Evolutionary conservation across 2,113 vertebrate genomes (phyloP), one percentile per base, ranked within the genome.

Genomic region (Callospermophilus lateralis): DNA sequence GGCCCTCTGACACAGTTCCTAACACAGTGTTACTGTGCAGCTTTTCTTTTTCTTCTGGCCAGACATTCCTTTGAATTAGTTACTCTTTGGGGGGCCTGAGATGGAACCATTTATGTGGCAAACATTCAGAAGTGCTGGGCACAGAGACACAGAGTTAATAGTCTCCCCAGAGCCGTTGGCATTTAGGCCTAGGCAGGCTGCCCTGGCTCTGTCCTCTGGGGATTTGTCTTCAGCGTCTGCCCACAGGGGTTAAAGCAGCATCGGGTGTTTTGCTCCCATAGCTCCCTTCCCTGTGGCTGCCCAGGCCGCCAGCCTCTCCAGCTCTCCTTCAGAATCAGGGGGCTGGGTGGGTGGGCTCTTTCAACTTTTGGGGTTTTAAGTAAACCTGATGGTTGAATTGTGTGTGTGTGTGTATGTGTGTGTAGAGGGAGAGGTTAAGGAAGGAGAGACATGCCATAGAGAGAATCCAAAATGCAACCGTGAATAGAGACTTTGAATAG

Each of bases 1-100:
- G 28, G 30, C 68, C 70, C 3, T 88, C 74, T 20, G 48, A 76
- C 94, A 37, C 93, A 73, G 84, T 95, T 96, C 45, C 95, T 20
- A 70, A 53, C 34, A 94, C 32, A 24, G 61, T 84, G 42, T 85
- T 92, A 61, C 34, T 39, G 11, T 61, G 37, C 42, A 70, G 51
- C 3, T 15, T 80, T 80, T 80, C 53, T 37, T 81, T 84, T 90
- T 58, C 73, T 92, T 85, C 58, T 89, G 88, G 45, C 45, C 61
- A 87, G n/a, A 76, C n/a, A 67, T 72, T 87, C 32, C 53, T 94
- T 94, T 85, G 45, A 87, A 92, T 67, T 20, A 32, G 32, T 84
- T 61, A 39, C 32, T 95, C 28, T 93, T 92, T 72, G 58, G 53
- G 51, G 67, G 65, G 42, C 34, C 72, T 72, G 58, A 87, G 90